These are phyloP conservation scores for Rhinophrynus dorsalis DNA, from an alignment of 2,797 vertebrate species.

Conservation along the genomic window DNA sequence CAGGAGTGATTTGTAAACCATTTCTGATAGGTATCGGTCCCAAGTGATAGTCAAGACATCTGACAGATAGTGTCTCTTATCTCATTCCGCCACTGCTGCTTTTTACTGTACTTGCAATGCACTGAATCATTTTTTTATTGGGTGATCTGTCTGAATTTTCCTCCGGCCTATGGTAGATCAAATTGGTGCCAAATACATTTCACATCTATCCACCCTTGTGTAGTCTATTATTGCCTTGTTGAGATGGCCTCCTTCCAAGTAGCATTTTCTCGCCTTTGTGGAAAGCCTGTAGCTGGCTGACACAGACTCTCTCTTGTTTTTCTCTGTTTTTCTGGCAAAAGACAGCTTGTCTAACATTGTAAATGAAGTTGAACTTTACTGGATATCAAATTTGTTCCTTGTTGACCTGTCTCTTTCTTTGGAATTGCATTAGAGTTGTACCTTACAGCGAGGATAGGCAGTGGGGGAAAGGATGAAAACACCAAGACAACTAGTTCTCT, in stretches of 20 bases:
- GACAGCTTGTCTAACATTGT: neutral
- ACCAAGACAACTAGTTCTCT: too few species aligned
- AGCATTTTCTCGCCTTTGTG: neutral
- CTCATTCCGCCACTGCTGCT: slow-evolving; percentile 11
- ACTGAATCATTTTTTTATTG: slow-evolving; percentile 41
- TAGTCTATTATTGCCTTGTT: slow-evolving; percentile 7
- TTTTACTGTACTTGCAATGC: neutral
- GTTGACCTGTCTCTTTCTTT: neutral
- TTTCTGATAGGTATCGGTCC: slow-evolving; percentile 35
- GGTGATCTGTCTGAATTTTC: slow-evolving; percentile 40
- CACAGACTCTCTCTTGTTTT: neutral
- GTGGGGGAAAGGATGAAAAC: too few species aligned
- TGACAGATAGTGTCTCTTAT: slow-evolving; percentile 35
- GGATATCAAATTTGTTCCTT: neutral
- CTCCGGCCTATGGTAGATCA: slow-evolving; percentile 28
- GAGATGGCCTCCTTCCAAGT: slow-evolving; percentile 7
- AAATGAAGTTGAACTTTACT: slow-evolving; percentile 5
- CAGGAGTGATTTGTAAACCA: slow-evolving; percentile 28
- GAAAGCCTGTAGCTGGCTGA: slow-evolving; percentile 6
- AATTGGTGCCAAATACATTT: slow-evolving; percentile 29
- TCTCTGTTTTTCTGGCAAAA: neutral
- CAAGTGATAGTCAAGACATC: slow-evolving; percentile 24
- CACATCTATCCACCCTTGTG: neutral
- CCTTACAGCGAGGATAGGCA: too few species aligned
- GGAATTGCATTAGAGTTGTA: too few species aligned